Conservation (phyloP, 2,113 vertebrate genomes). For the Fulmarus glacialis region DNA sequence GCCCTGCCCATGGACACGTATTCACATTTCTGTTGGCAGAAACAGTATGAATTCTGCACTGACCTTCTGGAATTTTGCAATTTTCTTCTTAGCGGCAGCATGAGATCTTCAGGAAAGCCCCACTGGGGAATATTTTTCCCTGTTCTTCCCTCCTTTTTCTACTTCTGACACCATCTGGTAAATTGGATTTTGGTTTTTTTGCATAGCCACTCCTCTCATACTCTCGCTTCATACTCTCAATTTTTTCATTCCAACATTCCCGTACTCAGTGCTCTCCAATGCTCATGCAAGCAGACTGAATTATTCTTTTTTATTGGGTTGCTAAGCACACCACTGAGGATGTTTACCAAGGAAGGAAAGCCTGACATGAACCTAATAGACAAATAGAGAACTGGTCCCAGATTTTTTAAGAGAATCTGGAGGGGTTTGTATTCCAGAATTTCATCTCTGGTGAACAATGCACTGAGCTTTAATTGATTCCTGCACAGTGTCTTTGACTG, state of each 20-base stretch:
- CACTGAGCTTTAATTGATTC: conserved; percentile 61
- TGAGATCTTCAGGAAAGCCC: conserved; percentile 10
- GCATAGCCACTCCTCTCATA: neutral
- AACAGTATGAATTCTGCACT: neutral
- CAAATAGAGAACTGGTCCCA: conserved; percentile 25
- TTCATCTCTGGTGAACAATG: conserved; percentile 58
- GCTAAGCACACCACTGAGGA: conserved; percentile 9
- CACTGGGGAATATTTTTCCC: neutral
- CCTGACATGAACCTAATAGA: conserved; percentile 52
- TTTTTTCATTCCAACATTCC: neutral
- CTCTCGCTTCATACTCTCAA: neutral
- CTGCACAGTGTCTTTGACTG: conserved; percentile 55
- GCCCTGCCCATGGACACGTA: neutral
- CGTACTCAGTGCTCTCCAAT: neutral
- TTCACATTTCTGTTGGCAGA: neutral
- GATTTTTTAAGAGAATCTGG: conserved; percentile 60
- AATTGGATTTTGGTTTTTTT: conserved; percentile 28
- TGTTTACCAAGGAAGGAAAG: conserved; percentile 61
- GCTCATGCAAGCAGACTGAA: conserved; percentile 15
- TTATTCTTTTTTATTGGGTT: conserved; percentile 51
- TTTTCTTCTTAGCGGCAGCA: neutral
- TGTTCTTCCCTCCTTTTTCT: conserved; percentile 4
- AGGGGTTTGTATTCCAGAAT: conserved; percentile 62
- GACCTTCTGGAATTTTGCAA: conserved; percentile 14
- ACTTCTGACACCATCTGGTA: conserved; percentile 29